Conservation (phyloP, 2,888 invertebrate species). For the Masnerella sp. region DNA sequence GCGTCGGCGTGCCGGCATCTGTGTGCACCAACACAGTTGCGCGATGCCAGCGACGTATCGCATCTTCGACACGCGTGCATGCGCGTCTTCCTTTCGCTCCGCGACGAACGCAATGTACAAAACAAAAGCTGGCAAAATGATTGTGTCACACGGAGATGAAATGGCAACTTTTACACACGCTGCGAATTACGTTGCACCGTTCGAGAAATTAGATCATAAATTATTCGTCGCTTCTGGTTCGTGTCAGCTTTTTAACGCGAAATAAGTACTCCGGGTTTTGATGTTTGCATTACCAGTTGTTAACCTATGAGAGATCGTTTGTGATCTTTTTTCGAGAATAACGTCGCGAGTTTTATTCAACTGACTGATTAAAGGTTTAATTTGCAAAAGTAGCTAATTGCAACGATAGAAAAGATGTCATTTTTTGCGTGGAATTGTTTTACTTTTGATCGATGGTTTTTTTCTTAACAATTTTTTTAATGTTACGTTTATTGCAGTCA, state of each 20-base stretch:
- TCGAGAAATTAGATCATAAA: conserved; percentile 38
- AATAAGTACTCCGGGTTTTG: conserved; percentile 6
- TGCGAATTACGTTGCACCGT: conserved; percentile 26
- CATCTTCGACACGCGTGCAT: conserved; percentile 61
- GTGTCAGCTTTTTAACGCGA: conserved; percentile 11
- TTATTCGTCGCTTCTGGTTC: conserved; percentile 13
- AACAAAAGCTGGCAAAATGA: conserved; percentile 62
- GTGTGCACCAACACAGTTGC: conserved; percentile 58
- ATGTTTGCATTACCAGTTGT: conserved; percentile 14
- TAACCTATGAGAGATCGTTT: background rate
- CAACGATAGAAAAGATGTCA: too few species aligned
- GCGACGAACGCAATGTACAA: conserved; percentile 47
- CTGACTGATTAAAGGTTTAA: background rate
- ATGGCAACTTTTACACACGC: conserved; percentile 36
- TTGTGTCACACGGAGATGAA: conserved; percentile 48
- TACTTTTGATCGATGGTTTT: too few species aligned
- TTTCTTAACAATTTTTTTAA: too few species aligned
- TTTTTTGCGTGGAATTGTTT: too few species aligned
- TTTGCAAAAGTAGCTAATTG: too few species aligned
- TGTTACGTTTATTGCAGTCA: too few species aligned
- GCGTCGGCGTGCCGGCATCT: conserved; percentile 72
- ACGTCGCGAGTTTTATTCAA: too few species aligned
- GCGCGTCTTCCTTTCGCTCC: conserved; percentile 60
- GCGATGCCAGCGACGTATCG: conserved; percentile 45
- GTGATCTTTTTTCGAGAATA: background rate